A percentile compares a stretch with the other conserved stretches of the same genome.
phyloP scores from a whole-genome alignment of 2,888 invertebrate species.

The Noctua janthina region DNA sequence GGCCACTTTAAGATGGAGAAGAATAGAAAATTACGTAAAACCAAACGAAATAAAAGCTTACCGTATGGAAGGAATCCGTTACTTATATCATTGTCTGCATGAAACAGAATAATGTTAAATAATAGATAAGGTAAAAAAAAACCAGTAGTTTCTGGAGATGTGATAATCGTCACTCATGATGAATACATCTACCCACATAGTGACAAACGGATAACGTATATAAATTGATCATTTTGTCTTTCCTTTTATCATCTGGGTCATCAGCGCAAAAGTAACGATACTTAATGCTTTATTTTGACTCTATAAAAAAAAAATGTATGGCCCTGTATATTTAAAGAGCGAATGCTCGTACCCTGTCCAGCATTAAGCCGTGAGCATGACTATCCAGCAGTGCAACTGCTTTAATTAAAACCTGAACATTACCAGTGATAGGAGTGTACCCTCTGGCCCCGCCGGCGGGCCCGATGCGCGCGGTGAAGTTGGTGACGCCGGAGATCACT shows the following conservation, averaged over 20 bases:
- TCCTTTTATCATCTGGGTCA: background rate
- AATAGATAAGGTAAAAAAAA: background rate
- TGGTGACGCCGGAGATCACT: conserved; percentile 91
- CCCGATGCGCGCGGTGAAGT: conserved; percentile 94
- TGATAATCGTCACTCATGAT: background rate
- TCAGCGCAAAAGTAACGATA: background rate
- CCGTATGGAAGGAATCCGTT: conserved; percentile 78
- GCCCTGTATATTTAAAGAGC: background rate
- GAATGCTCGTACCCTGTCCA: background rate
- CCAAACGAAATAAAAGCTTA: conserved; percentile 24
- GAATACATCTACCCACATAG: background rate
- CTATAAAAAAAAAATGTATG: background rate
- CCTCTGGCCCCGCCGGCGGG: conserved; percentile 95
- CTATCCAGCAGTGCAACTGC: background rate
- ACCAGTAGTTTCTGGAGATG: background rate
- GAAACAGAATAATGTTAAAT: conserved; percentile 68
- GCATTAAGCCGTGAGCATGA: background rate
- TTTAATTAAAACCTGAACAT: background rate
- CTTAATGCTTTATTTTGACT: no score
- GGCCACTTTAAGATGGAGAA: background rate
- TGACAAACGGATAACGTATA: background rate
- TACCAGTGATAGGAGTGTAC: conserved; percentile 95
- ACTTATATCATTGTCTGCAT: conserved; percentile 86
- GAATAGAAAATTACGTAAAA: background rate
- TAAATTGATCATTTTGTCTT: no score